Evolutionary conservation across 2,797 vertebrate species (phyloP).

Genomic region (Spinus olivaceus): DNA sequence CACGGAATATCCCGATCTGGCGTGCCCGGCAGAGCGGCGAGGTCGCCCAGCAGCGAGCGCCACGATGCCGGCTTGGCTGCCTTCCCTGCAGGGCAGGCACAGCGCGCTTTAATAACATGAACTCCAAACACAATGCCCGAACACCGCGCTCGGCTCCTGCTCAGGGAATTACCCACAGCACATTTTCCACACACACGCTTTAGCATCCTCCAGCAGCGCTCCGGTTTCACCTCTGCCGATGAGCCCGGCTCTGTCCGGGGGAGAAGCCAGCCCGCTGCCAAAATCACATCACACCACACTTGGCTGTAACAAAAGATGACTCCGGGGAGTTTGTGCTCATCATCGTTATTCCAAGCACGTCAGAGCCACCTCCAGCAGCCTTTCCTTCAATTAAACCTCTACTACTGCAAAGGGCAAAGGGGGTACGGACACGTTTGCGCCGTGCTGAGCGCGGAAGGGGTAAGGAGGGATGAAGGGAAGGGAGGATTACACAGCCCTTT

Average conservation of each 20-base stretch:
- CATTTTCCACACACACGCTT: background rate
- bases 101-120: background rate
- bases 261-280: background rate
- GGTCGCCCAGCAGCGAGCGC: background rate
- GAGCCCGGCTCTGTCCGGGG: background rate
- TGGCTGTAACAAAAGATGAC: constrained; percentile 27
- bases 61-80: background rate
- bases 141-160: background rate
- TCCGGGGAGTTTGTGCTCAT: constrained; percentile 1
- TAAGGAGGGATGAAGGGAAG: background rate
- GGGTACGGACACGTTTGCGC: background rate
- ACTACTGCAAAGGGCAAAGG: background rate
- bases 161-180: background rate
- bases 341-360: constrained; percentile 15
- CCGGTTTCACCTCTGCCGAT: background rate
- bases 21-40: background rate
- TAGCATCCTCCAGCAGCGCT: background rate
- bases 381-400: constrained; percentile 15
- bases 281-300: background rate
- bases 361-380: constrained; percentile 14
- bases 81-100: background rate
- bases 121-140: background rate
- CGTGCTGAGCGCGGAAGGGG: fast-evolving
- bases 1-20: background rate
- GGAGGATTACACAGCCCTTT: background rate